Percentiles rank a stretch among this genome's conserved stretches.
phyloP scores from a whole-genome alignment of 53 echinoderm and acorn worm species.

The Echinarachnius parma region DNA sequence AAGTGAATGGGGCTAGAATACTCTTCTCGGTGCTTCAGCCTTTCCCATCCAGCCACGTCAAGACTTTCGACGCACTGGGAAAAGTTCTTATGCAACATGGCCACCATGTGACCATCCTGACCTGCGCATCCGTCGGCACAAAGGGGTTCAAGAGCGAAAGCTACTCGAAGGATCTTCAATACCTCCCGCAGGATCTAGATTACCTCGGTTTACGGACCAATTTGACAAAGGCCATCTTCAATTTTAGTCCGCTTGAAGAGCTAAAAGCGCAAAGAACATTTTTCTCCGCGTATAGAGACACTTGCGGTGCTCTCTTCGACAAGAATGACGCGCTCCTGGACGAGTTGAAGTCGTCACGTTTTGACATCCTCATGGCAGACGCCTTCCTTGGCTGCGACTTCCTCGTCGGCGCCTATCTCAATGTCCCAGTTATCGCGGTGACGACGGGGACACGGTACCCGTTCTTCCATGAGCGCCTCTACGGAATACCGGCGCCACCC shows the following conservation, averaged over 20 bases:
- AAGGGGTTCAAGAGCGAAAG: background rate
- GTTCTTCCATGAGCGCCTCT: constrained; percentile 9
- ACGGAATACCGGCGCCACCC: constrained; percentile 8
- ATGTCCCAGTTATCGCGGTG: constrained; percentile 12
- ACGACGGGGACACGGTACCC: constrained; percentile 16
- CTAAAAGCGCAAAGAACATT: too few species aligned
- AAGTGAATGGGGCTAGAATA: too few species aligned
- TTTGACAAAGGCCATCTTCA: too few species aligned
- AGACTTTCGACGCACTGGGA: too few species aligned
- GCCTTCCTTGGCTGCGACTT: constrained; percentile 8
- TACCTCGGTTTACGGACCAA: too few species aligned
- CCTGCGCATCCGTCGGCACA: background rate
- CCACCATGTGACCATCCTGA: constrained; percentile 31
- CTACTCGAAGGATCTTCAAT: constrained; percentile 1
- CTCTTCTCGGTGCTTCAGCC: too few species aligned
- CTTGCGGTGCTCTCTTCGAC: background rate
- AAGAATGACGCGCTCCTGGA: background rate
- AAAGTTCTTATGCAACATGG: background rate
- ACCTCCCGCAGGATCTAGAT: too few species aligned
- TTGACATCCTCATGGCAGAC: constrained; percentile 26
- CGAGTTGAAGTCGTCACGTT: constrained; percentile 1
- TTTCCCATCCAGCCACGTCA: too few species aligned
- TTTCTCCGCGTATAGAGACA: background rate
- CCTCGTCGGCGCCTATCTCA: constrained; percentile 10
- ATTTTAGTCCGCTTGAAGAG: background rate